These are phyloP conservation scores for Dinothrombium tinctorium DNA, from an alignment of 1,140 invertebrate genomes.

Conservation along the genomic window DNA sequence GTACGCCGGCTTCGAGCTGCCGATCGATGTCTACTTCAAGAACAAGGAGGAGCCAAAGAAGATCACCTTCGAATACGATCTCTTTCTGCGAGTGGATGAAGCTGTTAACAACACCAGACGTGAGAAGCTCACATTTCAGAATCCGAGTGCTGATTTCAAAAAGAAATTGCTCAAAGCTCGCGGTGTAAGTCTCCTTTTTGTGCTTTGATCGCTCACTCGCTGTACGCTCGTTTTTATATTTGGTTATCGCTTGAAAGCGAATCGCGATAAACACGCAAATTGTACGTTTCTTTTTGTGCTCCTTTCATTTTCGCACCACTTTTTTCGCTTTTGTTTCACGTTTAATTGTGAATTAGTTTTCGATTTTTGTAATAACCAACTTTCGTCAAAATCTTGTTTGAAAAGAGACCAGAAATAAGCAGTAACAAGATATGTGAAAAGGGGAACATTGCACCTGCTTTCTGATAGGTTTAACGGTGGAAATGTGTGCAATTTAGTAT, in stretches of 20 bases:
- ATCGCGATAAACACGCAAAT: too few relatives aligned
- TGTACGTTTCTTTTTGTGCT: too few relatives aligned
- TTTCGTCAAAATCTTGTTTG: too few relatives aligned
- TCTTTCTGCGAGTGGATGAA: slow-evolving; percentile 46
- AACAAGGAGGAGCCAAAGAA: slow-evolving; percentile 76
- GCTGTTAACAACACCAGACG: slow-evolving; percentile 35
- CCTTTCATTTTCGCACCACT: too few relatives aligned
- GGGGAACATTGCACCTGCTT: too few relatives aligned
- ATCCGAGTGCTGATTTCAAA: slow-evolving; percentile 65
- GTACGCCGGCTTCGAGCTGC: slow-evolving; percentile 73
- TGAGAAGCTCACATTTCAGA: slow-evolving; percentile 55
- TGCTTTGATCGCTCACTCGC: not conserved
- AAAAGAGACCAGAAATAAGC: too few relatives aligned
- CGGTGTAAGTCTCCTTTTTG: slow-evolving; percentile 28
- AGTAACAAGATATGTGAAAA: too few relatives aligned
- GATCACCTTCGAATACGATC: slow-evolving; percentile 60
- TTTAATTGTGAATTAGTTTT: too few relatives aligned
- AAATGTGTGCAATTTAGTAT: too few relatives aligned
- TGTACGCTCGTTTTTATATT: not conserved
- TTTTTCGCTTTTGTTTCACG: too few relatives aligned
- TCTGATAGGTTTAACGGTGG: too few relatives aligned
- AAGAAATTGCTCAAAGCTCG: slow-evolving; percentile 65
- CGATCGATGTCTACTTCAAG: slow-evolving; percentile 70
- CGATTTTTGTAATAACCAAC: too few relatives aligned
- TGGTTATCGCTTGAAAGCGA: not conserved